Evolutionary conservation across 2,797 vertebrate genomes (phyloP), one percentile per base, ranked within the genome.

Genomic region (Oreochromis grahami): DNA sequence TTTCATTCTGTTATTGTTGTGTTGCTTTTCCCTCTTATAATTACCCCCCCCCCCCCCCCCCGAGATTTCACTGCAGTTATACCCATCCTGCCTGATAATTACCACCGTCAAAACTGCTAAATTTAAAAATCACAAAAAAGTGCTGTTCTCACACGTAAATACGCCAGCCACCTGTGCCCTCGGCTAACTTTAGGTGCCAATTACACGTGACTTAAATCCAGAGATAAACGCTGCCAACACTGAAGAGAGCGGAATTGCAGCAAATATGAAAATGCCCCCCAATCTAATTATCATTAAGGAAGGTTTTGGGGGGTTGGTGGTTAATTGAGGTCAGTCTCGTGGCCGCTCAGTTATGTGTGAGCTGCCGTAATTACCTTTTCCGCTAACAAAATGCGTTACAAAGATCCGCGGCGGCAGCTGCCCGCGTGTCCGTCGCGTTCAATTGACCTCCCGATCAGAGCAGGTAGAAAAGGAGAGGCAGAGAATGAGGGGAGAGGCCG

Each of bases 381-480:
- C 79, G 12, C 78, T 45, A 41, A 68, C 53, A 45, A 82, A 82
- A 65, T 34, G 80, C 11, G 65, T 36, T 84, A 89, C 94, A 87
- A 90, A 94, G 88, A 93, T 96, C 95, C 95, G 96, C 58, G 56
- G 56, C 34, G 81, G 97, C 98, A 98, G 98, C 98, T 98, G 98
- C 8, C 79, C 48, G 83, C 48, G 77, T 60, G 91, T 80, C 89
- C 88, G 84, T 74, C 53, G 13, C 93, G 97, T 98, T 97, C 97
- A 97, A 97, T 97, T 97, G 97, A 97, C 96, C 96, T 95, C 96
- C 26, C 63, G 87, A 84, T 84, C 87, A 48, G 87, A 90, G 96
- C 98, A 99, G 98, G 98, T 99, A 99, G 96, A 96, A 63, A 97
- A n/a, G 97, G 95, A 94, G 95, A 45, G 50, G 13, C 68, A 58